Percentiles rank a stretch among this genome's conserved stretches.
Evolutionary conservation across 2,113 vertebrate genomes (phyloP).

Genomic region (Podocnemis expansa): DNA sequence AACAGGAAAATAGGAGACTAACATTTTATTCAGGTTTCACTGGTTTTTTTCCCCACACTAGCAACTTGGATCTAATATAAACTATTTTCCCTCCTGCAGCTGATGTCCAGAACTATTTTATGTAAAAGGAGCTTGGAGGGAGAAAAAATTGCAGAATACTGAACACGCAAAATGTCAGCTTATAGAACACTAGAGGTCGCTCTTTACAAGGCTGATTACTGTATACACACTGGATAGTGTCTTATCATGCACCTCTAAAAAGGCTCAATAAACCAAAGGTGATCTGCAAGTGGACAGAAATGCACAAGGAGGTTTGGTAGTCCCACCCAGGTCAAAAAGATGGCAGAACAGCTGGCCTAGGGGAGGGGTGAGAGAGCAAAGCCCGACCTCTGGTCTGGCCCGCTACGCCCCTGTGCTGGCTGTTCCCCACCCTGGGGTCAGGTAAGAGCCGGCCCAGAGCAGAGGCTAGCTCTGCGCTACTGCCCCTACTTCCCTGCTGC

Average conservation of each 20-base stretch:
- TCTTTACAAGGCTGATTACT: neutral
- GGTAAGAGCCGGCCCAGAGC: too few species aligned
- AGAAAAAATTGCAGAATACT: neutral
- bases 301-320: too few species aligned
- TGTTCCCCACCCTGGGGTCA: too few species aligned
- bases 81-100: neutral
- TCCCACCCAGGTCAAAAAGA: neutral
- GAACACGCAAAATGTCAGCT: neutral
- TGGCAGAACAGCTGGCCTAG: too few species aligned
- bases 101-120: neutral
- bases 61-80: neutral
- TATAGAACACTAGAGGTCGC: conserved; percentile 44
- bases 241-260: neutral
- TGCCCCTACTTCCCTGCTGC: too few species aligned
- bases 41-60: neutral
- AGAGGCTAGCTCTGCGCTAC: too few species aligned
- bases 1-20: neutral
- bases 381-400: too few species aligned
- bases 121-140: neutral
- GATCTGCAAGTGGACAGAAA: neutral
- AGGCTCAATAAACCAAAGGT: neutral
- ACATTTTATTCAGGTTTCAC: neutral
- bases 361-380: too few species aligned
- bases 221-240: neutral
- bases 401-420: too few species aligned